These are phyloP conservation scores for Gracilinanus agilis DNA, from an alignment of 2,113 vertebrate genomes.

Conservation along the genomic window DNA sequence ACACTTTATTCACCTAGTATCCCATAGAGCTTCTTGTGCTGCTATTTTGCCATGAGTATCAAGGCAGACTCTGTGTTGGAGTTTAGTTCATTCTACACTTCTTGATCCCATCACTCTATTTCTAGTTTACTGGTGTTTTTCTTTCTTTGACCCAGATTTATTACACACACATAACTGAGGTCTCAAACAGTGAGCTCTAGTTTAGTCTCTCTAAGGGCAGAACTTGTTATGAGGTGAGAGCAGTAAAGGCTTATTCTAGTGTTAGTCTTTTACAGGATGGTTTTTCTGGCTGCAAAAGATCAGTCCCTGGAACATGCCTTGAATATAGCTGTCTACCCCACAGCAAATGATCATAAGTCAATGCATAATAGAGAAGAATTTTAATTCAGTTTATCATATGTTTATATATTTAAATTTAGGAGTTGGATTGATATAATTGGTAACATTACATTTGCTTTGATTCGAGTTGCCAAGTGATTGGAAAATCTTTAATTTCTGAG, in stretches of 20 bases:
- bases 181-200: neutral
- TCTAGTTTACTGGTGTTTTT: constrained; percentile 48
- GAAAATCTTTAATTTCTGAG: constrained; percentile 78
- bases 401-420: constrained; percentile 81
- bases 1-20: neutral
- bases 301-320: constrained; percentile 37
- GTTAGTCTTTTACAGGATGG: neutral
- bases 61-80: neutral
- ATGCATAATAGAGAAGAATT: constrained; percentile 72
- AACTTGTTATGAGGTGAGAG: constrained; percentile 18
- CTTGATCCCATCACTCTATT: constrained; percentile 17
- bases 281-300: constrained; percentile 45
- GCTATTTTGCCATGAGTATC: neutral
- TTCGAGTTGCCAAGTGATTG: constrained; percentile 81
- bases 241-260: constrained; percentile 13
- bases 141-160: constrained; percentile 35
- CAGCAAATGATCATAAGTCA: constrained; percentile 72
- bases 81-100: neutral
- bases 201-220: neutral
- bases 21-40: neutral
- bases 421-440: constrained; percentile 79
- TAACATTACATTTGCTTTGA: constrained; percentile 80
- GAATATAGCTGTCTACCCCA: constrained; percentile 35
- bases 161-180: neutral
- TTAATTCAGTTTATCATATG: constrained; percentile 77